Base-by-base conservation (phyloP, 2,888 invertebrate species). In the Syrista parreyssii region DNA sequence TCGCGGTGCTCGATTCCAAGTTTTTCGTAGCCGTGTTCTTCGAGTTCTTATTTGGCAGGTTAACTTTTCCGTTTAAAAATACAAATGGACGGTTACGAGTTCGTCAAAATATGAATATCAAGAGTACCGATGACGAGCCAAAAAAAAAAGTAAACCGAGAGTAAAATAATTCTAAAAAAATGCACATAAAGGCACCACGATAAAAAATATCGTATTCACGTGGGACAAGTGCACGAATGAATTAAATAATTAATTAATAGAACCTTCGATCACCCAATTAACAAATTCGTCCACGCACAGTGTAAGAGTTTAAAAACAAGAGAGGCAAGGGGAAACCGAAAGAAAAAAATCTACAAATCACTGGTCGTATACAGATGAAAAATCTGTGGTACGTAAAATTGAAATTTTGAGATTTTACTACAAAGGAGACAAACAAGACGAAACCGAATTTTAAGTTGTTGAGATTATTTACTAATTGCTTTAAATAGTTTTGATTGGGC, bases 1-100 rank as follows among this genome's bases (percentile, higher is more conserved):
- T 76, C 35, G 72, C 71, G 71, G 32, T 71, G 71, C 71, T 15
- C 71, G 71, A 71, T 33, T 40, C 9, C 40, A 55, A 23, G 40
- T 15, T 55, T 55, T 23, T 23, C 23, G 40, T 23, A 6, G 23
- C 9, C 23, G 9, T 55, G 23, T 23, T 23, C 40, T n/a, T n/a
- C n/a, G n/a, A 23, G 40, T 55, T 55, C 40, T 55, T 55, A 55
- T 23, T 55, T 55, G 40, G 40, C 40, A 55, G 40, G 40, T 55
- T 55, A 55, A 15, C 2, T 55, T 55, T 40, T 9, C 9, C 23
- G 4, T 12, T 12, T 12, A 15, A 40, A 40, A 4, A 40, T 40
- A 40, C 36, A 12, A 40, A 40, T 15, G 23, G 40, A 23, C 40
- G 40, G 40, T 15, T 55, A 55, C 9, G 23, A 55, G 40, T 23